Percentiles rank a stretch among this genome's conserved stretches.
phyloP scores from a whole-genome alignment of 2,797 vertebrate species.

The Phrynocephalus forsythii region DNA sequence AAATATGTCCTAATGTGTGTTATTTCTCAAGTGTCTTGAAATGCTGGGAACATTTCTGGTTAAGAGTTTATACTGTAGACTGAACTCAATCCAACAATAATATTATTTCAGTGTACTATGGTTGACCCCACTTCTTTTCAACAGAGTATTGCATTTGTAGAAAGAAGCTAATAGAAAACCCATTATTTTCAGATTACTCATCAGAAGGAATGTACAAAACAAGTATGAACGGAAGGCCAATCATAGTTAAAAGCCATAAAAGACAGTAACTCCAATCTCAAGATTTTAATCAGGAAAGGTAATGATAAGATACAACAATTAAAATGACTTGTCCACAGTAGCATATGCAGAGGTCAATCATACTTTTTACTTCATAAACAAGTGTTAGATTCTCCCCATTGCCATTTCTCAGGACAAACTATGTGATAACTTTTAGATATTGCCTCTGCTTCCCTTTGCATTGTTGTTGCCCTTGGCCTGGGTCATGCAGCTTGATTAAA shows the following conservation, averaged over 20 bases:
- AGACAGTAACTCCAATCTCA: neutral
- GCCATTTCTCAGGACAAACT: neutral
- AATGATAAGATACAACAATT: neutral
- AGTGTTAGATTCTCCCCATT: neutral
- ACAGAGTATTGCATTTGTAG: neutral
- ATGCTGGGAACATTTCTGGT: neutral
- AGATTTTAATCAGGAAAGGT: neutral
- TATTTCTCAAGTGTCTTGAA: neutral
- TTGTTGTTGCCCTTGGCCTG: neutral
- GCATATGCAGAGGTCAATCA: neutral
- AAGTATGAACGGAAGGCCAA: neutral
- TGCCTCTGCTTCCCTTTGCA: neutral
- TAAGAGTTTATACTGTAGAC: neutral
- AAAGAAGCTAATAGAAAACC: neutral
- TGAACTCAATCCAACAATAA: neutral
- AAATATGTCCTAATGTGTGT: no score
- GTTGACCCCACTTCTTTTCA: neutral
- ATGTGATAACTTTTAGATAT: neutral
- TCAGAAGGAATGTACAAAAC: neutral
- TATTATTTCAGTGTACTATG: neutral
- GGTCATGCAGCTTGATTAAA: conserved; percentile 21
- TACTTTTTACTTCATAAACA: neutral
- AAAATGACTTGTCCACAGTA: neutral
- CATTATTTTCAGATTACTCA: neutral
- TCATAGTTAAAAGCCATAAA: neutral